A percentile compares a stretch with the other conserved stretches of the same genome.
phyloP scores from a whole-genome alignment of 2,888 invertebrate genomes.

The Sepioteuthis lessoniana region DNA sequence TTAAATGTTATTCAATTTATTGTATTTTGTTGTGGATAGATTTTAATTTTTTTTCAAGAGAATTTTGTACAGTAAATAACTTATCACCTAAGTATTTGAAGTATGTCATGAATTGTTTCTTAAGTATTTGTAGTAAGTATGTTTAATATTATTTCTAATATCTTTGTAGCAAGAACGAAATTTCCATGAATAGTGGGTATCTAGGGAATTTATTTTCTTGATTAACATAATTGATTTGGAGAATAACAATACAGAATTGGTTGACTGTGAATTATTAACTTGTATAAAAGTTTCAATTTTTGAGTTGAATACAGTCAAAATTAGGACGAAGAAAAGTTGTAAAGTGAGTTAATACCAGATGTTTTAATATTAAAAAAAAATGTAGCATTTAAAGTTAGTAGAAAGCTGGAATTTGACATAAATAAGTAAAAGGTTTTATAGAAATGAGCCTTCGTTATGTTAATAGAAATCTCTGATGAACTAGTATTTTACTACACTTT shows the following conservation, averaged over 20 bases:
- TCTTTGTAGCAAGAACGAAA: background rate
- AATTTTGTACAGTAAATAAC: too few species aligned
- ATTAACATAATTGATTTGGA: background rate
- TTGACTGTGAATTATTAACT: background rate
- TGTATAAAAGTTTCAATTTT: background rate
- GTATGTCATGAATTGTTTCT: background rate
- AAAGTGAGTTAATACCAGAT: background rate
- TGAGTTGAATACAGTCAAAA: background rate
- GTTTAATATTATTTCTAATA: background rate
- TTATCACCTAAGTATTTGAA: background rate
- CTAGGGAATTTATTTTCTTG: background rate
- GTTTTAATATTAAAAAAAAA: too few species aligned
- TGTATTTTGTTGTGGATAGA: background rate
- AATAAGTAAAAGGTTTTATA: background rate
- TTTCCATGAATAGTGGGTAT: background rate
- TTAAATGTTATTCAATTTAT: background rate
- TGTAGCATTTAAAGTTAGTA: background rate
- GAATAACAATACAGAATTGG: too few species aligned
- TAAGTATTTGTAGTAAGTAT: background rate
- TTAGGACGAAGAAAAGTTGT: background rate
- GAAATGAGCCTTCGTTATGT: background rate
- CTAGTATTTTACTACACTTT: too few species aligned
- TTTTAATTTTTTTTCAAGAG: background rate
- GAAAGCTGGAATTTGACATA: background rate
- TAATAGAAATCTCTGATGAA: background rate